phyloP scores from a whole-genome alignment of 2,888 invertebrate genomes.

The Cephus runcator region DNA sequence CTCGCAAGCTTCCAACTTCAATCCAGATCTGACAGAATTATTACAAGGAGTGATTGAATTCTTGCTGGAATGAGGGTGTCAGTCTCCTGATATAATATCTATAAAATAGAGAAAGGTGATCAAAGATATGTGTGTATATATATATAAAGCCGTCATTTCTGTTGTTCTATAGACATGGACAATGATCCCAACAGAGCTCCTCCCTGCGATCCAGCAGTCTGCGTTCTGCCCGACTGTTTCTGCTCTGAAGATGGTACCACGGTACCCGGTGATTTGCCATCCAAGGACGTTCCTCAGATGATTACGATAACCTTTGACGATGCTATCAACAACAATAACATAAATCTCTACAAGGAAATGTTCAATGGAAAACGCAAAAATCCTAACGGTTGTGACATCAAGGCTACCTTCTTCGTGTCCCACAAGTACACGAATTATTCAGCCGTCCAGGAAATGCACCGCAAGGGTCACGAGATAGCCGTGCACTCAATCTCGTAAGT shows the following conservation, averaged over 20 bases:
- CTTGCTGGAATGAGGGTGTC: not conserved
- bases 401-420: constrained; percentile 90
- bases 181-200: constrained; percentile 94
- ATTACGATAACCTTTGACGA: constrained; percentile 94
- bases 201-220: constrained; percentile 86
- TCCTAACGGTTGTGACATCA: constrained; percentile 93
- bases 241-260: constrained; percentile 92
- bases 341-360: constrained; percentile 91
- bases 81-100: not conserved
- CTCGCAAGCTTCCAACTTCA: not conserved
- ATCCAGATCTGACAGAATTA: not conserved
- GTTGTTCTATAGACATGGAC: constrained; percentile 79
- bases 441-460: constrained; percentile 89
- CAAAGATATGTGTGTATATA: not conserved
- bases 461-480: constrained; percentile 93
- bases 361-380: constrained; percentile 90
- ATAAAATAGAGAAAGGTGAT: not conserved
- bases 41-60: not conserved
- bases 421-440: constrained; percentile 95
- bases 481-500: constrained; percentile 94
- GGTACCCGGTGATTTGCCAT: constrained; percentile 85
- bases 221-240: constrained; percentile 92
- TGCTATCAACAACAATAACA: constrained; percentile 95
- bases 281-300: constrained; percentile 92
- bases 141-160: not conserved